Conservation (phyloP, 2,113 vertebrate genomes). For the Cairina moschata region DNA sequence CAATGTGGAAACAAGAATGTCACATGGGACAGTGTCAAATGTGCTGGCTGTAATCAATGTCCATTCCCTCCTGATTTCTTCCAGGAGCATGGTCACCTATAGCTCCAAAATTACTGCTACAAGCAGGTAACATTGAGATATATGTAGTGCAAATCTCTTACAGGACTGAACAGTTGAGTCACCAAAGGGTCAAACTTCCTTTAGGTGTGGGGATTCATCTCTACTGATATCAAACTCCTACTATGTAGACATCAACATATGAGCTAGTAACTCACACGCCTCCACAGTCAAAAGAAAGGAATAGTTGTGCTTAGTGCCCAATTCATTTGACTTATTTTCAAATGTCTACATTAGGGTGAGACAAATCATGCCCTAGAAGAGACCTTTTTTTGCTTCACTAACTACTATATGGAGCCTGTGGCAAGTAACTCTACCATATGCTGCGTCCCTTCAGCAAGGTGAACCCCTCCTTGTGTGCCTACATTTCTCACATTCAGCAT, state of each 20-base stretch:
- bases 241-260: not conserved
- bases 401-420: not conserved
- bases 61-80: not conserved
- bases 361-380: not conserved
- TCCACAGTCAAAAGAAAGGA: not conserved
- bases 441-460: not conserved
- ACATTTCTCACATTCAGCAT: not conserved
- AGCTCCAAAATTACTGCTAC: not conserved
- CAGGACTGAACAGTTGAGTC: not conserved
- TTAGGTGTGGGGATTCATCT: not conserved
- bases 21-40: not conserved
- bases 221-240: not conserved
- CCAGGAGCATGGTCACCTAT: not conserved
- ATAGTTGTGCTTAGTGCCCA: not conserved
- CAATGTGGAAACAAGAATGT: not conserved
- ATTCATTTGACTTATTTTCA: not conserved
- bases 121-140: not conserved
- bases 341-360: not conserved
- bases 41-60: not conserved
- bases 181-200: not conserved
- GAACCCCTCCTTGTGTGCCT: not conserved
- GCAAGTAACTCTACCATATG: not conserved
- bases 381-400: not conserved
- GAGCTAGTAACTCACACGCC: not conserved
- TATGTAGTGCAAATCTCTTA: not conserved